Evolutionary conservation across 2,797 vertebrate genomes (phyloP), one percentile per base, ranked within the genome.

Genomic region (Loriculus beryllinus): DNA sequence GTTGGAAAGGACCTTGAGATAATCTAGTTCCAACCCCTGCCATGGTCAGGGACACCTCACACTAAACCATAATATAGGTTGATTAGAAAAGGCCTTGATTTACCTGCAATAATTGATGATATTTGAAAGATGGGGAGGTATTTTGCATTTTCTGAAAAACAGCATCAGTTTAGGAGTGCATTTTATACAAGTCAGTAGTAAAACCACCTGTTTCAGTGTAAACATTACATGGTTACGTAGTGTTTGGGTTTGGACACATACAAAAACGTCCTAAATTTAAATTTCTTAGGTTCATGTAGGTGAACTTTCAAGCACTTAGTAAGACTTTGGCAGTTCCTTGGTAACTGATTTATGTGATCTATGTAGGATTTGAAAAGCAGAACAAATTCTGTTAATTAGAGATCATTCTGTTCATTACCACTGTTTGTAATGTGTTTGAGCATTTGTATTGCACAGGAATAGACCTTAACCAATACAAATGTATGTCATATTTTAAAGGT

Each of bases 261-360:
- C 35, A 62, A 68, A 85, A 89, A 25, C 7, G 21, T 39, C 22
- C 45, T 83, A 10, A 71, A 54, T 87, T 77, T 59, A 79, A 65
- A 82, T 79, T 28, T 78, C 7, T 77, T 86, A 14, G 42, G 82
- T 84, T 43, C 12, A 10, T 87, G 62, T 69, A 75, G 45, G 62
- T 69, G 87, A 94, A 72, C 62, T 87, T 94, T 92, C 56, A 88
- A 54, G 75, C 85, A 47, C 49, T 93, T 90, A 78, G 42, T 62
- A 83, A 63, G 87, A 77, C 51, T 88, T 85, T 60, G 67, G 79
- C 70, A 94, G 16, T 25, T 63, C 48, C 42, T 69, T 57, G 43
- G 35, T 71, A 85, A 85, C 81, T 94, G 79, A 86, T 92, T 83
- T 74, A 86, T 80, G 47, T 76, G 79, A 86, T 92, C 78, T 79